Base-by-base conservation (phyloP, 2,888 invertebrate species). In the Lottia scabra region DNA sequence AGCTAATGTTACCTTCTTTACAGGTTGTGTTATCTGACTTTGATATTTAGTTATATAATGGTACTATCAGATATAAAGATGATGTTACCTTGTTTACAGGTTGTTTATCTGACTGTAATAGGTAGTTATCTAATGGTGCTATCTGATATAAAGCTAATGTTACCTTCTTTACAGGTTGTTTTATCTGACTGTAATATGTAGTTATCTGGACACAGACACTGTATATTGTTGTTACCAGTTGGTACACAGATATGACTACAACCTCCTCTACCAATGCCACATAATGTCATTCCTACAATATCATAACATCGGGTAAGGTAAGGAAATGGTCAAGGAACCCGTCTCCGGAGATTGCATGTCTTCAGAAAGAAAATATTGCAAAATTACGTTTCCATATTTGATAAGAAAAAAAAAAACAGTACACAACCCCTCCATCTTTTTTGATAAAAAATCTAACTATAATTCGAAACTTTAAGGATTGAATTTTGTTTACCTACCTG, bases 201-300 rank as follows among this genome's bases (percentile, higher is more conserved):
- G 2, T 80, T 80, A 27, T 77, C 80, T 19, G 85, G 85, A 74
- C 85, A 85, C 30, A 78, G 67, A 77, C 85, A 85, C 19, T 72
- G 77, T 45, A 66, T 77, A 15, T 74, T 73, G 12, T 72, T 73
- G 13, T 67, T 67, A 4, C 80, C 75, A 6, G 30, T 71, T 3
- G 84, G 84, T 26, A 85, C 62, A 77, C 85, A 85, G 23, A 85
- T 75, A 72, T 84, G 83, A 63, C 81, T 82, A 66, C 85, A 85
- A 2, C 81, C 83, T n/a, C 82, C 81, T 27, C 75, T 77, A 30
- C 76, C 80, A 38, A 75, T 77, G 6, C 81, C 78, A 67, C 85
- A 84, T 1, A 74, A 80, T 75, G 83, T 83, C 6, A 73, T 76
- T 26, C 80, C 85, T 84, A 71, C 10, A 64, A 71, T 63, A 38